Evolutionary conservation across 1,140 invertebrate genomes (phyloP).

Genomic region (Galleria mellonella): DNA sequence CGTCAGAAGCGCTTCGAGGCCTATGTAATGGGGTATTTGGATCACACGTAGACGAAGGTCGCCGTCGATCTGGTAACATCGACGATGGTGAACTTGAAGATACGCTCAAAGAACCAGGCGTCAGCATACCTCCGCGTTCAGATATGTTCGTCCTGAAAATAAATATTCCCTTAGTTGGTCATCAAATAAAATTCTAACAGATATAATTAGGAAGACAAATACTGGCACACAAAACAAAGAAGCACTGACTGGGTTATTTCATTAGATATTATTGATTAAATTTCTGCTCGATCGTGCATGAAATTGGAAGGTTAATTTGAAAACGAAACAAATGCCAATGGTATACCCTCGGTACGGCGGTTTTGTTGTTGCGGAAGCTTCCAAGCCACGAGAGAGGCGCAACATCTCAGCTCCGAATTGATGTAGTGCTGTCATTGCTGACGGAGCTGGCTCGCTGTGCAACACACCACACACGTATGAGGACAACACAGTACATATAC

Average conservation of each 20-base stretch:
- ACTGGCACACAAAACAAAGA: too few species aligned
- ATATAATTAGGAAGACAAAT: background rate
- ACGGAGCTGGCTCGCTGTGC: conserved; percentile 82
- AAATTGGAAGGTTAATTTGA: conserved; percentile 11
- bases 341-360: conserved; percentile 54
- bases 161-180: conserved; percentile 2
- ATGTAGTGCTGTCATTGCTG: conserved; percentile 86
- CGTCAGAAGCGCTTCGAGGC: conserved; percentile 60
- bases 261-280: too few species aligned
- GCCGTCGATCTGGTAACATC: conserved; percentile 52
- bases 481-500: conserved; percentile 27
- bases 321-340: conserved; percentile 45
- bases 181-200: background rate
- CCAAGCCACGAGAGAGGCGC: conserved; percentile 83
- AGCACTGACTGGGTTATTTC: too few species aligned
- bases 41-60: conserved; percentile 48
- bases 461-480: conserved; percentile 51
- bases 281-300: background rate
- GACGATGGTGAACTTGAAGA: conserved; percentile 63
- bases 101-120: conserved; percentile 57
- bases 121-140: conserved; percentile 55
- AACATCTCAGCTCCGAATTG: conserved; percentile 90
- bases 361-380: conserved; percentile 73
- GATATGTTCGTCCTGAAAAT: conserved; percentile 51
- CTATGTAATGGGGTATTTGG: conserved; percentile 41